A percentile compares a stretch with the other conserved stretches of the same genome.
phyloP scores from a whole-genome alignment of 2,113 vertebrate species.

The Grallaria varia region DNA sequence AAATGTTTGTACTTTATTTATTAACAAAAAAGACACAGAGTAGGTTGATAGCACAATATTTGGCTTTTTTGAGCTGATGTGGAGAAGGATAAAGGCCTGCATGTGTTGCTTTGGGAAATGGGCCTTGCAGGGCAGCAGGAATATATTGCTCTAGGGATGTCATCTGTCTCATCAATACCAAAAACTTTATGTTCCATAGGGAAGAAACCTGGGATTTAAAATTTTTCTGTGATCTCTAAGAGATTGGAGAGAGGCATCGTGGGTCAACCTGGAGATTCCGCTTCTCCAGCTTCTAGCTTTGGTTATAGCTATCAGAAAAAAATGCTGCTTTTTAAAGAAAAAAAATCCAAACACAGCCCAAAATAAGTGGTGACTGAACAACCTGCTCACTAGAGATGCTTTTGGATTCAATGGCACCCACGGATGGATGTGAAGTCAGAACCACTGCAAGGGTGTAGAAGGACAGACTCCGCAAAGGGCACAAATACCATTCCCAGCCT shows the following conservation, averaged over 20 bases:
- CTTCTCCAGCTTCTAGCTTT: not conserved
- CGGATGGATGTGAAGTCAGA: fast-evolving
- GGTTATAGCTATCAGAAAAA: not conserved
- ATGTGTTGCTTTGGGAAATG: not conserved
- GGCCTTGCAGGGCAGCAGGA: not conserved
- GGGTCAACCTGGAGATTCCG: not conserved
- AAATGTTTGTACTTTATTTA: constrained; percentile 21
- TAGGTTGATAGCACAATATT: not conserved
- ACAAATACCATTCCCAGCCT: not conserved
- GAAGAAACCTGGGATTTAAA: not conserved
- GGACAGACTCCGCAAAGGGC: not conserved
- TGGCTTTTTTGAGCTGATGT: not conserved
- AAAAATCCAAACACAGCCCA: not conserved
- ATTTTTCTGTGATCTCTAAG: not conserved
- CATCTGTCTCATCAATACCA: not conserved
- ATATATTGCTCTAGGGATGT: not conserved
- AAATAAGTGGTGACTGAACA: not conserved
- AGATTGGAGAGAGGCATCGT: not conserved
- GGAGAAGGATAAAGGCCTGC: not conserved
- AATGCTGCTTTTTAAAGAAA: not conserved
- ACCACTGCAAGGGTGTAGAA: not conserved
- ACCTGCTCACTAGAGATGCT: not conserved
- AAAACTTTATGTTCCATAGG: not conserved
- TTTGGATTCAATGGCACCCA: not conserved
- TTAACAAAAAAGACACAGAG: not conserved